Evolutionary conservation across 2,888 invertebrate species (phyloP).

Genomic region (Chouioia cunea): DNA sequence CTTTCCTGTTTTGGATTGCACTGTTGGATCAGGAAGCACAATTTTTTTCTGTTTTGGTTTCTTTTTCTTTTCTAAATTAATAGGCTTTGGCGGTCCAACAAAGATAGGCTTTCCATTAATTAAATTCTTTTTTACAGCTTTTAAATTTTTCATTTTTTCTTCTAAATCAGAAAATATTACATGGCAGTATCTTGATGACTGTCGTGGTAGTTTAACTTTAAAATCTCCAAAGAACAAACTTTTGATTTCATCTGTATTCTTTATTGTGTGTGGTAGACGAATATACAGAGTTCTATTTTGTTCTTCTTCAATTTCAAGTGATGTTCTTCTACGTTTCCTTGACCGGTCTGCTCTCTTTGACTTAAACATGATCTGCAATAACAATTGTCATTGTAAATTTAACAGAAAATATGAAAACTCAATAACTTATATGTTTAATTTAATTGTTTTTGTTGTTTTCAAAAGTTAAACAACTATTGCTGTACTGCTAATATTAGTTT

Average conservation of each 20-base stretch:
- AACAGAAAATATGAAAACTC: no score
- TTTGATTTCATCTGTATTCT: slow-evolving; percentile 52
- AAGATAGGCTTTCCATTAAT: slow-evolving; percentile 55
- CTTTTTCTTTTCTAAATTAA: slow-evolving; percentile 33
- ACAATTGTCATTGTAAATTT: background rate
- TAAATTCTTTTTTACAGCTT: slow-evolving; percentile 49
- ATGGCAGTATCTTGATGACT: slow-evolving; percentile 57
- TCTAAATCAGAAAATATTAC: slow-evolving; percentile 55
- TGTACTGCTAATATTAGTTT: no score
- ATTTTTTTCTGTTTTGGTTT: slow-evolving; percentile 51
- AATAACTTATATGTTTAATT: no score
- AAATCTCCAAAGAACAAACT: slow-evolving; percentile 56
- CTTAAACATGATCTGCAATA: slow-evolving; percentile 16
- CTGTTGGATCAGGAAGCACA: slow-evolving; percentile 50
- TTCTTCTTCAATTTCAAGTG: slow-evolving; percentile 47
- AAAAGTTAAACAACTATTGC: no score
- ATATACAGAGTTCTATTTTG: slow-evolving; percentile 56
- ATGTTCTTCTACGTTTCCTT: slow-evolving; percentile 28
- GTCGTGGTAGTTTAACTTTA: slow-evolving; percentile 56
- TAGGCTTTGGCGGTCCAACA: slow-evolving; percentile 45
- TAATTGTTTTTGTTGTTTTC: no score
- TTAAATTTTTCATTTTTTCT: slow-evolving; percentile 56
- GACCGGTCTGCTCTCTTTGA: slow-evolving; percentile 25
- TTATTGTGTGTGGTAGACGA: slow-evolving; percentile 58
- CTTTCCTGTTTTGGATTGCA: slow-evolving; percentile 49